Evolutionary conservation across 1,140 invertebrate genomes (phyloP), one percentile per base, ranked within the genome.

Genomic region (Drosophila punjabiensis): DNA sequence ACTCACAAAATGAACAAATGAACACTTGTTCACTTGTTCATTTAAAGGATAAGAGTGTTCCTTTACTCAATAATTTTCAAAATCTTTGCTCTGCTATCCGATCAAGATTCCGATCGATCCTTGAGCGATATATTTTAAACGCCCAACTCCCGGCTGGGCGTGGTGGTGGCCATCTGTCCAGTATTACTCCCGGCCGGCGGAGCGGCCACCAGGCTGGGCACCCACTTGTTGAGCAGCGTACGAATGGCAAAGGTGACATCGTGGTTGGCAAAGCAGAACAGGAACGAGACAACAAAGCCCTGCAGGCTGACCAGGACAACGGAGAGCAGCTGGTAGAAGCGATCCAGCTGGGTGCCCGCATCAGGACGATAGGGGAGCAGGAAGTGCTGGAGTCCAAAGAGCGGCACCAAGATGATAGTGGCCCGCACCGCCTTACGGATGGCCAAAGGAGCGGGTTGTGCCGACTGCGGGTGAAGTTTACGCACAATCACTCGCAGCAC

Each of bases 241-340:
- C 93, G 92, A 7, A 94, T 84, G 11, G 94, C 94, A 18, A 93
- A 92, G 52, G 93, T 92, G 14, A 98, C 98, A 94, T 98, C 97
- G 76, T 97, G 97, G 92, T 98, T 98, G 83, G 96, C 97, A 94
- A 98, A 98, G 91, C 98, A 98, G 92, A 98, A 98, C 5, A 98
- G 94, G 30, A 97, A 94, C 0, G 97, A 96, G 0, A 98, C 97
- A 70, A 96, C 96, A 13, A 98, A 94, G 59, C 98, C 98, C 96
- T 98, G 98, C 69, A 97, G 95, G 33, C 97, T 98, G 18, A 96
- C 95, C 1, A 97, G 95, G 10, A 98, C 92, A 5, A 97, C 97
- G 0, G 96, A 96, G 16, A 96, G 89, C 48, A 97, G 94, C 71
- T 97, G 95, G 85, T 98, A 98, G 62, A 96, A 93, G 11, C 95